Base-by-base conservation (phyloP, 2,113 vertebrate genomes). In the Lycocorax pyrrhopterus region DNA sequence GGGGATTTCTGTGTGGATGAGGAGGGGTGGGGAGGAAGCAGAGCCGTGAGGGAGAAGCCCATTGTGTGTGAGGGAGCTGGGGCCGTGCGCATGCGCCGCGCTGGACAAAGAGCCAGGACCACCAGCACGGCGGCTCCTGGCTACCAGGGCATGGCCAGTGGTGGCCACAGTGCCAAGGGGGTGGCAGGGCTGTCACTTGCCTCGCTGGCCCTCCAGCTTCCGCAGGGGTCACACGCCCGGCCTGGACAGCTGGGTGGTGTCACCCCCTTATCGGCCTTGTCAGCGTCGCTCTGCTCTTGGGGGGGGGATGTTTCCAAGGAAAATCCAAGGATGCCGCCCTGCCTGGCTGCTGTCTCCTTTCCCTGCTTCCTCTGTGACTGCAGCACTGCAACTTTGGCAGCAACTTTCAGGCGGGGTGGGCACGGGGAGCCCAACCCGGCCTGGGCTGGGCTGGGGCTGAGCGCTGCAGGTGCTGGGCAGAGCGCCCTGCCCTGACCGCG, bases 191-290 rank as follows among this genome's bases (percentile, higher is more conserved):
- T 39, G 32, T 7, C 15, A 1, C 23, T 14, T 0, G 27, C 6
- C 53, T 17, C 1, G 0, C 22, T 5, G 43, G 0, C 29, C 32
- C 64, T 23, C 17, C 51, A 5, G 43, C 29, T 23, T 16, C 13
- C 32, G 13, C 1, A 0, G 4, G 23, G 17, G 30, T 29, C 2
- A 37, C 18, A 3, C 20, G 13, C 20, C 0, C 0, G 2, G 52
- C 72, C 37, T 30, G 77, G 73, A 77, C 8, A 16, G 21, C 3
- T 0, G 52, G 16, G 14, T 3, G 55, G 21, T 37, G 13, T 1
- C 49, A 18, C 13, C 32, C 63, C 23, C 10, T 11, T 5, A 0
- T 2, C 1, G 3, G n/a, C 82, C 82, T 58, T 6, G 32, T 7
- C 55, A 16, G n/a, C 56, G 0, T 10, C 0, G 1, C 35, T 49